Conservation (phyloP, 2,888 invertebrate species). For the Nymphalis c-album region DNA sequence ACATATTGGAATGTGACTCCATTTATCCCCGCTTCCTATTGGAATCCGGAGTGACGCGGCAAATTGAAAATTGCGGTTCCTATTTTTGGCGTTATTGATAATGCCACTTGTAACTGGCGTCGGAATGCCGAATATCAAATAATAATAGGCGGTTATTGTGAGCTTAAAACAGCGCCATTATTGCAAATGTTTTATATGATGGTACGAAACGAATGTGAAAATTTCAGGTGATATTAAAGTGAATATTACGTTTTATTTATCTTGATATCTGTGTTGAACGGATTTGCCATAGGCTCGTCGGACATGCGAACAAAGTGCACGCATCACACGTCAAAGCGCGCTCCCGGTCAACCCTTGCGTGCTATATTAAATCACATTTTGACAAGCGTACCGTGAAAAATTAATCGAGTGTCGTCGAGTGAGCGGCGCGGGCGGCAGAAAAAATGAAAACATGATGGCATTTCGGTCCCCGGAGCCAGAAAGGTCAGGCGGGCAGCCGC, state of each 20-base stretch:
- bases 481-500: slow-evolving; percentile 73
- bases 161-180: slow-evolving; percentile 39
- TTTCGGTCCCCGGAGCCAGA: slow-evolving; percentile 74
- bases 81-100: slow-evolving; percentile 77
- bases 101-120: slow-evolving; percentile 63
- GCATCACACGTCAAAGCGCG: slow-evolving; percentile 73
- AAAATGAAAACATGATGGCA: slow-evolving; percentile 76
- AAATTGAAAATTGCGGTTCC: slow-evolving; percentile 80
- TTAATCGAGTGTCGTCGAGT: slow-evolving; percentile 79
- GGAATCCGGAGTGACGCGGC: slow-evolving; percentile 81
- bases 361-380: slow-evolving; percentile 79
- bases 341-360: slow-evolving; percentile 61
- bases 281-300: slow-evolving; percentile 25
- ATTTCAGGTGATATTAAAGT: slow-evolving; percentile 15
- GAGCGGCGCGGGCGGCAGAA: slow-evolving; percentile 57
- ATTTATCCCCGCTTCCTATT: slow-evolving; percentile 81
- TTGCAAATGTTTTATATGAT: slow-evolving; percentile 29
- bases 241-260: slow-evolving; percentile 6
- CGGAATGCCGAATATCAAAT: slow-evolving; percentile 45
- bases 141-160: slow-evolving; percentile 42
- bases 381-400: slow-evolving; percentile 81
- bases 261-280: slow-evolving; percentile 33
- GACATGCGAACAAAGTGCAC: slow-evolving; percentile 46
- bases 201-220: slow-evolving; percentile 11
- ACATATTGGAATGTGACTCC: slow-evolving; percentile 82